phyloP scores from a whole-genome alignment of 2,888 invertebrate species.

The Chironomus riparius region DNA sequence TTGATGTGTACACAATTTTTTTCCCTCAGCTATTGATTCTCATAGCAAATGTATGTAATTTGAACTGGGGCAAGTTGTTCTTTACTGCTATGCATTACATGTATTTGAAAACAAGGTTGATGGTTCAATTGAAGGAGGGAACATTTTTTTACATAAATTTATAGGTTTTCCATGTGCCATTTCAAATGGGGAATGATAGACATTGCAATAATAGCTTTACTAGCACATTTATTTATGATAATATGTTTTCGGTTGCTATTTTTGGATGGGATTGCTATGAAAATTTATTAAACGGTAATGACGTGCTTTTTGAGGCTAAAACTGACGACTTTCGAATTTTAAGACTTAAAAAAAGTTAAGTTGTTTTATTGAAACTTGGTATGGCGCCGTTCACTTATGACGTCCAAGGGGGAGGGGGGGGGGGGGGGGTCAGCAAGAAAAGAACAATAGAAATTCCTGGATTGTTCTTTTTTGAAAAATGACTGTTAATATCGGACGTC shows the following conservation, averaged over 20 bases:
- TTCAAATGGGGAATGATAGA: background rate
- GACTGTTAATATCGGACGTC: too few relatives aligned
- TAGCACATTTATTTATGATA: constrained; percentile 9
- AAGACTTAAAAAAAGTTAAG: too few relatives aligned
- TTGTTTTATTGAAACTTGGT: too few relatives aligned
- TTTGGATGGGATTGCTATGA: background rate
- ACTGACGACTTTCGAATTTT: background rate
- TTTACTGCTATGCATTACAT: background rate
- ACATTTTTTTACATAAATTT: constrained; percentile 10
- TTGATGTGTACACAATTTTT: constrained; percentile 6
- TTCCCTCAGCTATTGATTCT: background rate
- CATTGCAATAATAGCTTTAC: constrained; percentile 4
- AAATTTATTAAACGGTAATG: background rate
- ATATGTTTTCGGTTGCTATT: background rate
- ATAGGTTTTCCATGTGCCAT: constrained; percentile 12
- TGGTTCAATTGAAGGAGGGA: background rate
- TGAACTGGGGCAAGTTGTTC: background rate
- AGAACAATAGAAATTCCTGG: too few relatives aligned
- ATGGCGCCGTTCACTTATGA: too few relatives aligned
- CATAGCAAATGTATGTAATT: background rate
- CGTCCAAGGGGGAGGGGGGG: too few relatives aligned
- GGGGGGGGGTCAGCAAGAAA: too few relatives aligned
- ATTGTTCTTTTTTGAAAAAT: too few relatives aligned
- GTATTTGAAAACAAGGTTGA: background rate
- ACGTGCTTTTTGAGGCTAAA: background rate